Conservation (phyloP, 2,888 invertebrate species). For the Cacoxenus indagator region DNA sequence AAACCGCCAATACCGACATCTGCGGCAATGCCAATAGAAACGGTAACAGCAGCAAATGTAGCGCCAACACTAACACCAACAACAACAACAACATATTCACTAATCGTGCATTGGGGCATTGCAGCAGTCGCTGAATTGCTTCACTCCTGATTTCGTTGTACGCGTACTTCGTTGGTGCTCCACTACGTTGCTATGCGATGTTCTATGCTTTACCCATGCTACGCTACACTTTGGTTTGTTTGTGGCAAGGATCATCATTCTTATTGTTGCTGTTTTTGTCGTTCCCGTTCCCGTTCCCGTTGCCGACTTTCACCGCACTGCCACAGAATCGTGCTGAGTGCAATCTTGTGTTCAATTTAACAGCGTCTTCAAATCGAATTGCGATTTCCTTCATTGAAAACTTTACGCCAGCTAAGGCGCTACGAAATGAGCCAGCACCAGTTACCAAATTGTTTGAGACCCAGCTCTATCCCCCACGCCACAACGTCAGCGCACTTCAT, state of each 20-base stretch:
- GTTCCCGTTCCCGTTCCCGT: slow-evolving; percentile 12
- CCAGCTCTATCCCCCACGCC: no score
- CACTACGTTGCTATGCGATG: not conserved
- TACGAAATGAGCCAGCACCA: not conserved
- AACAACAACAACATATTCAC: slow-evolving; percentile 17
- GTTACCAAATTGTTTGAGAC: no score
- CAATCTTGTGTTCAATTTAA: slow-evolving; percentile 54
- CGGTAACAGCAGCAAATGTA: not conserved
- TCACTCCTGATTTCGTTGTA: not conserved
- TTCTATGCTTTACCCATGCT: no score
- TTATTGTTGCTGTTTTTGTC: slow-evolving; percentile 3
- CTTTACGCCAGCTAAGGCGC: slow-evolving; percentile 11
- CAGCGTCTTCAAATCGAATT: slow-evolving; percentile 49
- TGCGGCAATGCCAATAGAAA: not conserved
- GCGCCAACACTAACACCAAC: not conserved
- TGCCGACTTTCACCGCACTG: slow-evolving; percentile 7
- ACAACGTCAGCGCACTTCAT: no score
- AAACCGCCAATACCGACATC: slow-evolving; percentile 10
- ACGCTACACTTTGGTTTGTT: no score
- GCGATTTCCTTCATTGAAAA: slow-evolving; percentile 42
- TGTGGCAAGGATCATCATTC: slow-evolving; percentile 24
- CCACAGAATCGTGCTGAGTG: slow-evolving; percentile 40
- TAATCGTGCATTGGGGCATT: slow-evolving; percentile 20
- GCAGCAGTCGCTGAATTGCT: not conserved
- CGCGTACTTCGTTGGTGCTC: no score